Conservation (phyloP, 2,888 invertebrate species). For the Hyposoter didymator region DNA sequence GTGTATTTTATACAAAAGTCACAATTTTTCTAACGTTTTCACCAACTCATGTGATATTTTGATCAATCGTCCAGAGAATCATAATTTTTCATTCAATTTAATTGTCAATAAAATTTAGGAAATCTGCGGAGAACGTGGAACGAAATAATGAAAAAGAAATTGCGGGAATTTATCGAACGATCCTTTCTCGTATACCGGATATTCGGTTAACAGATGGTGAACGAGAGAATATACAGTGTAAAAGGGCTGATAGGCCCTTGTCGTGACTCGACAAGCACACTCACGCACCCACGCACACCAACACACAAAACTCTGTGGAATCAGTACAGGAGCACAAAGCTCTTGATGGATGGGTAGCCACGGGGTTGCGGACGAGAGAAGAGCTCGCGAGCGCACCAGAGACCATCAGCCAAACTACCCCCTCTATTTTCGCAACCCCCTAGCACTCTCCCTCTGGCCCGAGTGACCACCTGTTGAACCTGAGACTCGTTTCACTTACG, state of each 20-base stretch:
- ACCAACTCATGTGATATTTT: neutral
- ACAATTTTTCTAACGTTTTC: neutral
- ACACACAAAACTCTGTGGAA: conserved; percentile 66
- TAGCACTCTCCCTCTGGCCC: conserved; percentile 43
- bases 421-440: conserved; percentile 69
- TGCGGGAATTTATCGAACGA: conserved; percentile 37
- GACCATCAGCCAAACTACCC: conserved; percentile 67
- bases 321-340: conserved; percentile 79
- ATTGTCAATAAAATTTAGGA: neutral
- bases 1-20: neutral
- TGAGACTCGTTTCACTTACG: conserved; percentile 72
- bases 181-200: conserved; percentile 67
- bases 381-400: conserved; percentile 45
- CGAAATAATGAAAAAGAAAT: conserved; percentile 40
- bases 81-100: neutral
- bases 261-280: conserved; percentile 70
- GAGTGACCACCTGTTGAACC: conserved; percentile 83
- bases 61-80: neutral
- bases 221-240: conserved; percentile 34
- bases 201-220: conserved; percentile 66
- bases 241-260: conserved; percentile 54
- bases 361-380: conserved; percentile 75
- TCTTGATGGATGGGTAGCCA: conserved; percentile 84
- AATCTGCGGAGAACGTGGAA: neutral
- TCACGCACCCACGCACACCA: conserved; percentile 40